phyloP scores from a whole-genome alignment of 2,888 invertebrate genomes.

The Cotesia congregata region DNA sequence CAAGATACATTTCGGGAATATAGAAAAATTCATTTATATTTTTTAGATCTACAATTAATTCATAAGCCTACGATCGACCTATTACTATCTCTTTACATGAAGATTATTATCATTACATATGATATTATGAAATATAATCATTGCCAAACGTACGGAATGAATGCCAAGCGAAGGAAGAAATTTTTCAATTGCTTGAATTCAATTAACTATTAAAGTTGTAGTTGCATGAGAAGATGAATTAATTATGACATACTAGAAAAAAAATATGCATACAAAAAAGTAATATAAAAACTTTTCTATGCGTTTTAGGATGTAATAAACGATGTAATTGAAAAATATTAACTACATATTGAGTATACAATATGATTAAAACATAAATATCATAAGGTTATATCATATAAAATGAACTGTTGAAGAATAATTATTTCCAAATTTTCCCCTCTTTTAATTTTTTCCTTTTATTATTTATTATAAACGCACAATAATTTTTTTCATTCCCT shows the following conservation, averaged over 20 bases:
- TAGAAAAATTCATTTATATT: conserved; percentile 65
- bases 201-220: neutral
- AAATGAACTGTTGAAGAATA: conserved; percentile 14
- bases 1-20: conserved; percentile 25
- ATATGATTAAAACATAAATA: conserved; percentile 33
- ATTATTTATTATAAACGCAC: neutral
- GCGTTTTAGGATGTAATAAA: conserved; percentile 46
- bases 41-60: conserved; percentile 69
- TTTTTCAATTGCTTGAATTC: conserved; percentile 11
- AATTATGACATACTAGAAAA: neutral
- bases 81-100: conserved; percentile 51
- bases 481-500: too few relatives aligned
- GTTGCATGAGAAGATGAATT: neutral
- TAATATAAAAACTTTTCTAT: conserved; percentile 43
- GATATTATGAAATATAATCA: conserved; percentile 21
- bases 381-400: conserved; percentile 14
- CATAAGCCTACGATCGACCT: conserved; percentile 66
- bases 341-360: conserved; percentile 40
- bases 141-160: conserved; percentile 23
- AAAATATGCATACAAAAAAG: neutral
- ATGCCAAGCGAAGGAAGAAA: neutral
- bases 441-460: neutral
- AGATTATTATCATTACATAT: conserved; percentile 16
- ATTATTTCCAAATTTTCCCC: neutral
- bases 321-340: conserved; percentile 47